These are phyloP conservation scores for Creontiades dilutus DNA, from an alignment of 2,888 invertebrate species.

Conservation along the genomic window DNA sequence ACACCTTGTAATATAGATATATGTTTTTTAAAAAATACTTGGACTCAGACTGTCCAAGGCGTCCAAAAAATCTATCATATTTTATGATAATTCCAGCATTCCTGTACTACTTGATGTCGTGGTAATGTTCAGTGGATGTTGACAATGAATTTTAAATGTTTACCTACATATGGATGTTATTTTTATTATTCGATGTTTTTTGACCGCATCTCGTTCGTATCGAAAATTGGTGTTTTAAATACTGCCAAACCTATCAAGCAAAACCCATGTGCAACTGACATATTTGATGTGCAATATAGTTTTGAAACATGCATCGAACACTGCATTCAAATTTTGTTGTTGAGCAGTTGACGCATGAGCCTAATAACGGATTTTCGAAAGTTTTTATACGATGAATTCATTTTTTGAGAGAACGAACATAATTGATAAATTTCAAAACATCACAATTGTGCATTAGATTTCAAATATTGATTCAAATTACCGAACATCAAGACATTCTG, in stretches of 20 bases:
- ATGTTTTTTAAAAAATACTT: not conserved
- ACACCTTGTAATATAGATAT: not conserved
- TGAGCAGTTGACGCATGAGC: not conserved
- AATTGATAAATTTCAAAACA: no score
- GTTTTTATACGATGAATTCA: not conserved
- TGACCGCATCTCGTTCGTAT: not conserved
- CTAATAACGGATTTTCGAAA: not conserved
- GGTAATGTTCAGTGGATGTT: conserved; percentile 45
- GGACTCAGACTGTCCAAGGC: not conserved
- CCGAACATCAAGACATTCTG: no score
- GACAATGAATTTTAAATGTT: not conserved
- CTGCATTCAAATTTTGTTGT: not conserved
- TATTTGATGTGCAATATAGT: not conserved
- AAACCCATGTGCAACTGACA: conserved; percentile 7
- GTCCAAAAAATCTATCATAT: not conserved
- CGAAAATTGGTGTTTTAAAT: conserved; percentile 2
- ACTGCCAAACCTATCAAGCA: not conserved
- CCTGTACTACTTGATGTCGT: conserved; percentile 44
- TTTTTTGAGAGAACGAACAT: not conserved
- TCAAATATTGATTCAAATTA: no score
- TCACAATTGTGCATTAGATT: no score
- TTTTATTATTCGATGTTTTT: not conserved
- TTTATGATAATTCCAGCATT: conserved; percentile 7
- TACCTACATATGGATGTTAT: not conserved
- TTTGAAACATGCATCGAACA: conserved; percentile 4